Evolutionary conservation across 2,797 vertebrate species (phyloP).

Genomic region (Serranus cabrilla): DNA sequence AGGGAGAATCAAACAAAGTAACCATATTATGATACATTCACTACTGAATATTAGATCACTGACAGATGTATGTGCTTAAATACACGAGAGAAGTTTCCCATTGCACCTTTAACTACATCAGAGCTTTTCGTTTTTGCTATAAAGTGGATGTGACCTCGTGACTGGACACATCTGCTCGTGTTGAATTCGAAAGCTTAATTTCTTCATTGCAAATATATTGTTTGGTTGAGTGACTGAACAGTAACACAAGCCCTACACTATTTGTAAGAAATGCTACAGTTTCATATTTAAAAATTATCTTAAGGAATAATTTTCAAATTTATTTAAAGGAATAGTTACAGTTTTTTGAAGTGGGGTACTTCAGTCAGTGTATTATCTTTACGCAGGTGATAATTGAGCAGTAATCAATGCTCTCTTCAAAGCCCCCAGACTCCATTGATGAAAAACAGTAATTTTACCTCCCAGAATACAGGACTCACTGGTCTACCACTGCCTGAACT

Average conservation of each 20-base stretch:
- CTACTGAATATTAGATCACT: conserved; percentile 39
- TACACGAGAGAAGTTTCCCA: conserved; percentile 36
- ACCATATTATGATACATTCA: conserved; percentile 45
- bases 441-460: too few species aligned
- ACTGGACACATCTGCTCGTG: conserved; percentile 3
- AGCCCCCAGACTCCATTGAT: too few species aligned
- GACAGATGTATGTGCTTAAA: conserved; percentile 31
- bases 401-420: too few species aligned
- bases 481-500: too few species aligned
- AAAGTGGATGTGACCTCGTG: conserved; percentile 21
- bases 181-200: conserved; percentile 36
- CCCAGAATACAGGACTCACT: too few species aligned
- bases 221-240: conserved; percentile 31
- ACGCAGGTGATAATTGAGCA: too few species aligned
- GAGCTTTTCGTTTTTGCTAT: conserved; percentile 8
- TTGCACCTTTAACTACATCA: conserved; percentile 47
- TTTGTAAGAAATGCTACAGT: conserved; percentile 37
- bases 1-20: conserved; percentile 16
- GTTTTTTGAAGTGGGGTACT: too few species aligned
- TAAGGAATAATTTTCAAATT: conserved; percentile 34
- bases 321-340: neutral
- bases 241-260: conserved; percentile 5
- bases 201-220: conserved; percentile 40
- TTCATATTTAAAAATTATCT: neutral
- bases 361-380: too few species aligned